Evolutionary conservation across 2,797 vertebrate genomes (phyloP).

Genomic region (Danio aesculapii): DNA sequence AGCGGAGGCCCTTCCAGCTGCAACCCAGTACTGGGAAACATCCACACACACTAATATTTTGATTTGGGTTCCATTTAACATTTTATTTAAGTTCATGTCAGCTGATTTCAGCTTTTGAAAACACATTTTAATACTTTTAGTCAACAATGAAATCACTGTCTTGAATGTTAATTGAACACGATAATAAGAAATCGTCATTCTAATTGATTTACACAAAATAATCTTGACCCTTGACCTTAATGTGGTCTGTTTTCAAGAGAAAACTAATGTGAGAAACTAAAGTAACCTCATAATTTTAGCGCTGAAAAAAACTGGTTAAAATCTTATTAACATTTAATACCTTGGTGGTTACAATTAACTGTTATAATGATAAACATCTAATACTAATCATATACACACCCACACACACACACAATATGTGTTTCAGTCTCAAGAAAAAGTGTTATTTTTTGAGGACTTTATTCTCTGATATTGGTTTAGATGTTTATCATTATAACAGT

Average conservation of each 20-base stretch:
- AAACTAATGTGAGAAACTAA: neutral
- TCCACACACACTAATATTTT: too few species aligned
- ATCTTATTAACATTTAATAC: neutral
- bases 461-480: neutral
- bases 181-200: neutral
- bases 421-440: neutral
- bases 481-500: neutral
- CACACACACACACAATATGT: neutral
- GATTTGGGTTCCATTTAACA: neutral
- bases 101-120: neutral
- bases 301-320: neutral
- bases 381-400: neutral
- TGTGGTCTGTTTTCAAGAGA: neutral
- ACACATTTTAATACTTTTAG: neutral
- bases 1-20: too few species aligned
- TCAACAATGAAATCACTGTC: neutral
- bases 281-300: neutral
- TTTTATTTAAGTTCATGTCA: neutral
- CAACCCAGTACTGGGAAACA: too few species aligned
- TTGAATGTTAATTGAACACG: neutral
- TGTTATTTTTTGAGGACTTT: neutral
- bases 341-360: neutral
- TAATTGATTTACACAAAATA: neutral
- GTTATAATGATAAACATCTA: neutral
- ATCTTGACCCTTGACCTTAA: slow-evolving; percentile 12